These are phyloP conservation scores for Alcedo atthis DNA, from an alignment of 2,797 vertebrate genomes.

Conservation along the genomic window DNA sequence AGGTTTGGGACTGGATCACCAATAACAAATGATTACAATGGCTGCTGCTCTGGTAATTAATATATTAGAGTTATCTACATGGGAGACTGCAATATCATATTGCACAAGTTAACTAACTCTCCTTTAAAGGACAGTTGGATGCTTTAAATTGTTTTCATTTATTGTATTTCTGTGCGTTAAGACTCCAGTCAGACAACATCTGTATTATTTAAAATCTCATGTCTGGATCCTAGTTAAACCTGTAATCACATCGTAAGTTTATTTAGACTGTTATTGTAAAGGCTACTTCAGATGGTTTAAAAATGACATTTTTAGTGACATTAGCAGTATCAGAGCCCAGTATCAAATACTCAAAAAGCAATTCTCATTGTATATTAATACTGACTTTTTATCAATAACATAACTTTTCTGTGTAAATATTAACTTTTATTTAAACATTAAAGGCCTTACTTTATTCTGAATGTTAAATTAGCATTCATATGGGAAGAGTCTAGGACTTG, in stretches of 20 bases:
- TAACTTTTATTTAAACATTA: slow-evolving; percentile 73
- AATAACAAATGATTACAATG: background rate
- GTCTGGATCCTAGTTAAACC: background rate
- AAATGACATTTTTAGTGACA: slow-evolving; percentile 63
- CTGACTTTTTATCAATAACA: slow-evolving; percentile 67
- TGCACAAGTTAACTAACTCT: background rate
- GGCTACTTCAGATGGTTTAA: slow-evolving; percentile 62
- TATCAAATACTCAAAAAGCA: slow-evolving; percentile 66
- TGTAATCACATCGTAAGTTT: background rate
- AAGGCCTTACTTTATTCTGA: slow-evolving; percentile 69
- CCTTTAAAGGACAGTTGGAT: background rate
- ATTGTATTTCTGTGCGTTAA: slow-evolving; percentile 1
- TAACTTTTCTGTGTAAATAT: slow-evolving; percentile 73
- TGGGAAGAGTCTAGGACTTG: slow-evolving; percentile 57
- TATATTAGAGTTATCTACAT: background rate
- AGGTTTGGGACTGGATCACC: background rate
- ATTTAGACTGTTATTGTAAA: slow-evolving; percentile 45
- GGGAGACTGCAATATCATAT: background rate
- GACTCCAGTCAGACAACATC: background rate
- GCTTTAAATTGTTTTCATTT: background rate
- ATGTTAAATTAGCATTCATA: slow-evolving; percentile 38
- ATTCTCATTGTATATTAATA: slow-evolving; percentile 62
- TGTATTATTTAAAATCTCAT: background rate
- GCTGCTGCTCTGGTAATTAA: slow-evolving; percentile 22
- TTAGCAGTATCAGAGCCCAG: slow-evolving; percentile 39